phyloP scores from a whole-genome alignment of 2,113 vertebrate genomes.

The Peromyscus maniculatus region DNA sequence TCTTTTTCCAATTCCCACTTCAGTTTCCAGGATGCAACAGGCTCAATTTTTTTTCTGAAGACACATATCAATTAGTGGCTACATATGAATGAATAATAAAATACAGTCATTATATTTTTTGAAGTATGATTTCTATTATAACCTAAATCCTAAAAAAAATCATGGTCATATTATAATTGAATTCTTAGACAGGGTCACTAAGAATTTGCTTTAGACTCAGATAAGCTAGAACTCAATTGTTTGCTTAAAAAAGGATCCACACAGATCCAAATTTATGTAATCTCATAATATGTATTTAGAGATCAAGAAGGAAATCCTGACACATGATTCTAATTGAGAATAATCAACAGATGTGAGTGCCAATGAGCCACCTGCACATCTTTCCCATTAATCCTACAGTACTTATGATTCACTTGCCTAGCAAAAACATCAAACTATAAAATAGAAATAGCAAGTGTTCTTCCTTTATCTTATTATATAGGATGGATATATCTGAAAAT shows the following conservation, averaged over 20 bases:
- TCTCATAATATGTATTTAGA: constrained; percentile 29
- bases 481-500: constrained; percentile 15
- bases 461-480: constrained; percentile 23
- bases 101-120: not conserved
- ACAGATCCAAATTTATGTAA: not conserved
- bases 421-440: constrained; percentile 32
- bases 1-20: not conserved
- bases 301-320: not conserved
- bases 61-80: not conserved
- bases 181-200: constrained; percentile 42
- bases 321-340: not conserved
- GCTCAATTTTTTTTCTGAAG: constrained; percentile 21
- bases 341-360: not conserved
- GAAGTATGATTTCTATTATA: constrained; percentile 52
- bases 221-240: constrained; percentile 27
- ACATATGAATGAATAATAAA: not conserved
- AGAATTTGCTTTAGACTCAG: constrained; percentile 39
- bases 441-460: constrained; percentile 28
- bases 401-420: constrained; percentile 1
- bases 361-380: not conserved
- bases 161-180: constrained; percentile 39
- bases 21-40: constrained; percentile 4
- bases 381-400: not conserved
- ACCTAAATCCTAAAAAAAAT: constrained; percentile 37
- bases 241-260: constrained; percentile 2